A percentile compares a stretch with the other conserved stretches of the same genome.
Evolutionary conservation across 2,888 invertebrate genomes (phyloP).

Genomic region (Drosophila paramelanica): DNA sequence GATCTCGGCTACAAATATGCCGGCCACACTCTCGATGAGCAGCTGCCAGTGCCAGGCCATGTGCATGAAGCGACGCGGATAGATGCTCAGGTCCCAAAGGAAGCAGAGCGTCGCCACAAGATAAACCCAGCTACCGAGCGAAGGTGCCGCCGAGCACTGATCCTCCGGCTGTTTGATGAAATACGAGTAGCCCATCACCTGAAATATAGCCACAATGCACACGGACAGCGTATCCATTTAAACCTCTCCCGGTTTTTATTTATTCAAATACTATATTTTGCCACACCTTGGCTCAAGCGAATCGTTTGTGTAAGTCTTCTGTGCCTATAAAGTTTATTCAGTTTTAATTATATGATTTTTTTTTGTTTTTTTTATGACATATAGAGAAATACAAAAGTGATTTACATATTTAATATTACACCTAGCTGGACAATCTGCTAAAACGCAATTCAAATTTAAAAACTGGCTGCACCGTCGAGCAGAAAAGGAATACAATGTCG

Average conservation of each 20-base stretch:
- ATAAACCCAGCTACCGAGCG: conserved; percentile 73
- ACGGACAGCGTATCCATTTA: conserved; percentile 56
- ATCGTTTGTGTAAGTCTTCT: too few species aligned
- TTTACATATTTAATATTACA: background rate
- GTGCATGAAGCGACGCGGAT: conserved; percentile 72
- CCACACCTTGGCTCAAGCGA: background rate
- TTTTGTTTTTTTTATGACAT: background rate
- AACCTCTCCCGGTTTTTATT: too few species aligned
- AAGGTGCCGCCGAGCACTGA: conserved; percentile 72
- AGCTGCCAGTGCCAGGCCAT: conserved; percentile 60
- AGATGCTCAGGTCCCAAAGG: conserved; percentile 65
- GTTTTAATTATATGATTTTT: background rate
- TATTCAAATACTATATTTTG: background rate
- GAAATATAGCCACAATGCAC: conserved; percentile 55
- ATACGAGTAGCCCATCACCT: conserved; percentile 64
- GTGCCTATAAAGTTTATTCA: too few species aligned
- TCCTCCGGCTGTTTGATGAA: conserved; percentile 71
- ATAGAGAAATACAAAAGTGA: background rate
- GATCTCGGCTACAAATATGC: conserved; percentile 68
- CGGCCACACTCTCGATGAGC: conserved; percentile 57
- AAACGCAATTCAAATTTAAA: too few species aligned
- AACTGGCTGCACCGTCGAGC: too few species aligned
- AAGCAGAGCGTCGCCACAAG: conserved; percentile 63
- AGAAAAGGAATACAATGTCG: too few species aligned
- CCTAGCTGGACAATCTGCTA: too few species aligned